Evolutionary conservation across 2,888 invertebrate genomes (phyloP), one percentile per base, ranked within the genome.

Genomic region (Pollenia amentaria): DNA sequence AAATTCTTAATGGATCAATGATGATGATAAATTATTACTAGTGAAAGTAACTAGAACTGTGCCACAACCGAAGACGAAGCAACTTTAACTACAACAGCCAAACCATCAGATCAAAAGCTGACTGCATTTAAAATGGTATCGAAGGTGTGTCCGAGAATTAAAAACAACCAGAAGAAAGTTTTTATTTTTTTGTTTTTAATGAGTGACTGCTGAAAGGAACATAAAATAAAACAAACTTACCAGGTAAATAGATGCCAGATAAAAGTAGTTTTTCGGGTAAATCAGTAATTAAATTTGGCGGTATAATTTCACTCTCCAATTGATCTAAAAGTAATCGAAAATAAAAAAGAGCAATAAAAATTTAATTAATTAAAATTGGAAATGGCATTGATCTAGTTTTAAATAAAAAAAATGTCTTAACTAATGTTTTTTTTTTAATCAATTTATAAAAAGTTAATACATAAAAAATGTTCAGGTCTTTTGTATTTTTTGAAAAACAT

Each of bases 221-320:
- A 57, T 60, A 48, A 75, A 79, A 77, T 38, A 42, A 62, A 46
- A 75, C 64, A 75, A 65, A 90, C 94, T 94, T 93, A 96, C 96
- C 96, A 93, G 96, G 96, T 91, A 96, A 94, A 92, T 95, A 95
- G 90, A 96, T 95, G 89, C 96, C 96, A 88, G 95, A 95, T 72
- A 87, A 86, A 93, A 96, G 93, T 87, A 95, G 94, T 91, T 95
- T 95, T 92, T 96, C 96, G 84, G 95, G 95, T 89, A 96, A 92
- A 90, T 96, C 96, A 85, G 94, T 94, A 90, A 96, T 95, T 88
- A 94, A 94, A 91, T 94, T 95, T 87, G 96, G 95, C 88, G 94
- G 94, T 89, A 94, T 93, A 89, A 93, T 90, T 89, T 93, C 93
- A 83, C 90, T 90, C 89, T 91, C 91, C 88, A 90, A 89, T 89